Evolutionary conservation across 2,888 invertebrate genomes (phyloP).

Genomic region (Tyria jacobaeae): DNA sequence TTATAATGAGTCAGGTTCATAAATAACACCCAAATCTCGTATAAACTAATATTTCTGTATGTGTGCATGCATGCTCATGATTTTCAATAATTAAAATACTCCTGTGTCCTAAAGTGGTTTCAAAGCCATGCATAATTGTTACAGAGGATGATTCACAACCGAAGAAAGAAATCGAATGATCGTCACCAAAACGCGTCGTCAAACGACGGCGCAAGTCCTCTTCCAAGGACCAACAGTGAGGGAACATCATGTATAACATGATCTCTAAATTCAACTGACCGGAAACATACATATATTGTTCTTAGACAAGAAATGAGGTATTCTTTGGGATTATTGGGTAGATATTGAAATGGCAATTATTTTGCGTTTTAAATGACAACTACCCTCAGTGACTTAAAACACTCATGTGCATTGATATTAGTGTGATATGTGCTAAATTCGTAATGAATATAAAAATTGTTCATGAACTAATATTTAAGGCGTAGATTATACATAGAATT

Average conservation of each 20-base stretch:
- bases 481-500: neutral
- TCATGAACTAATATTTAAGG: neutral
- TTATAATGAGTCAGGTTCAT: neutral
- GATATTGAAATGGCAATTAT: neutral
- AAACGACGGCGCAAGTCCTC: constrained; percentile 83
- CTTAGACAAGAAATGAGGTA: neutral
- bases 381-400: constrained; percentile 5
- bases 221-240: constrained; percentile 72
- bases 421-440: constrained; percentile 4
- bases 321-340: neutral
- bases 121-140: constrained; percentile 28
- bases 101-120: neutral
- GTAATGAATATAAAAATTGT: neutral
- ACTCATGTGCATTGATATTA: constrained; percentile 14
- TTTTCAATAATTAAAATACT: too few species aligned
- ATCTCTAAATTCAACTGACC: neutral
- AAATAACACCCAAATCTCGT: neutral
- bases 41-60: neutral
- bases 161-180: constrained; percentile 83
- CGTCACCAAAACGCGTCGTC: constrained; percentile 83
- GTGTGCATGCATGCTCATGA: neutral
- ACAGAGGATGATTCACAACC: constrained; percentile 77
- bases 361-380: constrained; percentile 5
- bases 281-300: neutral
- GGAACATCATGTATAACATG: constrained; percentile 13